Evolutionary conservation across 2,113 vertebrate species (phyloP).

Genomic region (Coptodon rendalli): DNA sequence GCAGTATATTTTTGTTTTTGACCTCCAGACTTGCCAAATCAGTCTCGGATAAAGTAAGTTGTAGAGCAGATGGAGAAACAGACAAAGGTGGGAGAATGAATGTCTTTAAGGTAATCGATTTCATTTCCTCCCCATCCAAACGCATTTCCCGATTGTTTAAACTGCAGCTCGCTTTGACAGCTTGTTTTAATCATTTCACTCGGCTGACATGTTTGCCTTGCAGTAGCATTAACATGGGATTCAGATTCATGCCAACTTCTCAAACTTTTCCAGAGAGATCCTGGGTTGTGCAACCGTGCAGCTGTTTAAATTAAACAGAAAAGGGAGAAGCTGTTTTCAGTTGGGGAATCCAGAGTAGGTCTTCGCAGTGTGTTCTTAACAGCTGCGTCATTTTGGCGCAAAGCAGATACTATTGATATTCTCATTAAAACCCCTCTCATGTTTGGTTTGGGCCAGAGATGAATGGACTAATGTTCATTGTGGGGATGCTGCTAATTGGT

Average conservation of each 20-base stretch:
- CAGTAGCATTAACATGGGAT: not conserved
- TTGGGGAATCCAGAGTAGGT: not conserved
- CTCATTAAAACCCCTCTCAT: slow-evolving; percentile 17
- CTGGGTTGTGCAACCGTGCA: not conserved
- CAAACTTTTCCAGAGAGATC: not conserved
- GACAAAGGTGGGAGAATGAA: not conserved
- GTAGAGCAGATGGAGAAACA: not conserved
- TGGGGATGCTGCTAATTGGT: slow-evolving; percentile 45
- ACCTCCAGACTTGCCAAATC: slow-evolving; percentile 9
- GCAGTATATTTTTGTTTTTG: slow-evolving; percentile 1
- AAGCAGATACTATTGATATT: slow-evolving; percentile 23
- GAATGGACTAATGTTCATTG: slow-evolving; percentile 20
- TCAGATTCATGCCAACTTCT: not conserved
- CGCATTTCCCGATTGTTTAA: not conserved
- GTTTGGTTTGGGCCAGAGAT: slow-evolving; percentile 6
- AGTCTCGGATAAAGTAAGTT: not conserved
- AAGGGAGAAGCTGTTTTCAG: not conserved
- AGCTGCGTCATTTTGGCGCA: slow-evolving; percentile 5
- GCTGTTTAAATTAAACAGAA: not conserved
- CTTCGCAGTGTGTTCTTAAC: not conserved
- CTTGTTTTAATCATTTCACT: not conserved
- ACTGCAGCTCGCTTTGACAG: not conserved
- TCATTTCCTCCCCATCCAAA: not conserved
- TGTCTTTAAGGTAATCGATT: not conserved
- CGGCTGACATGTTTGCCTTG: not conserved